Evolutionary conservation across 2,888 invertebrate species (phyloP), one percentile per base, ranked within the genome.

Genomic region (Cantharis rufa): DNA sequence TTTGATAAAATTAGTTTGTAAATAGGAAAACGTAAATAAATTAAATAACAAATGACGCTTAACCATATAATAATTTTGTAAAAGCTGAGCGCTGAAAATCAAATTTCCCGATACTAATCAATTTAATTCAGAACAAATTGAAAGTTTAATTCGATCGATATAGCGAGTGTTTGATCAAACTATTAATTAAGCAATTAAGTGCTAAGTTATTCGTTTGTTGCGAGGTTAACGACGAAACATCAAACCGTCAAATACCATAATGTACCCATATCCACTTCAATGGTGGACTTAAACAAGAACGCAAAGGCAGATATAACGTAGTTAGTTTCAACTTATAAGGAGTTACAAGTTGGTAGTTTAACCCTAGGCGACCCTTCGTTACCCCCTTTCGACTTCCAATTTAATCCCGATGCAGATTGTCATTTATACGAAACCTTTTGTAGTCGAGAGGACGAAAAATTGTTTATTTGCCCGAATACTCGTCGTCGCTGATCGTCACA

Each of bases 301-400:
- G 64, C 15, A 16, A 69, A 69, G 72, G 71, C 70, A 77, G 28
- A 69, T 76, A 72, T 70, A 70, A 69, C 66, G 66, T 70, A 76
- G 72, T 70, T 76, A 76, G 77, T 77, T 48, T 77, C 74, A 77
- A 77, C 71, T 77, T 77, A 77, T 72, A 74, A 71, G 74, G 71
- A 77, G 74, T 77, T 77, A 63, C 70, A 77, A 71, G 77, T 77
- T 77, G 71, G 73, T 71, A 71, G 77, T 74, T 77, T 77, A 77
- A 77, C 74, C 77, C 74, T 73, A 74, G 74, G 71, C 71, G 74
- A 48, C 71, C 77, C 71, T 74, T 77, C 74, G 74, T 74, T 77
- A 74, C 74, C 71, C 70, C 70, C 64, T 66, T 66, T 74, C 16
- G 71, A 68, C 74, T 74, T 77, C 48, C 71, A 68, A 74, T 74